Evolutionary conservation across 2,113 vertebrate genomes (phyloP).

Genomic region (Ovibos moschatus): DNA sequence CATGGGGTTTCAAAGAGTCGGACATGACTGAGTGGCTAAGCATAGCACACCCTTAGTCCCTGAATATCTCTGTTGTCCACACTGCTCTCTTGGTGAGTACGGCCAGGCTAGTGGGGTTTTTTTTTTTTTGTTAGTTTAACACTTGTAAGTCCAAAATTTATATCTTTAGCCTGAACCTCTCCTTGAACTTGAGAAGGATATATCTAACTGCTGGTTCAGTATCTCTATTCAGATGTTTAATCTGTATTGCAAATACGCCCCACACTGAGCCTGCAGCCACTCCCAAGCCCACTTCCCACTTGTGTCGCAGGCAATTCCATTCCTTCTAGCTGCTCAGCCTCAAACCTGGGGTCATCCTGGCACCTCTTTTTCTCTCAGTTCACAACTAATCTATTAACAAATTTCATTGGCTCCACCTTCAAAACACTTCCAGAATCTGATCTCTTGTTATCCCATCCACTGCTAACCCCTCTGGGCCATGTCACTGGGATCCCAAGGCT

Average conservation of each 20-base stretch:
- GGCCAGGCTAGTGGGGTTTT: background rate
- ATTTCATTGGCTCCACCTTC: background rate
- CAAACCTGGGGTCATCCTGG: too few relatives aligned
- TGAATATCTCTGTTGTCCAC: background rate
- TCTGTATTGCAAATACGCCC: background rate
- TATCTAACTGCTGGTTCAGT: background rate
- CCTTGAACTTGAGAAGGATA: background rate
- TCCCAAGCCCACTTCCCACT: background rate
- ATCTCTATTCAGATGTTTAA: background rate
- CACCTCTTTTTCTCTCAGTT: background rate
- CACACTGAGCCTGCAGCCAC: background rate
- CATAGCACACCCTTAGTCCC: background rate
- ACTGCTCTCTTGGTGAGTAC: background rate
- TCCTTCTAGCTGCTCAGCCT: background rate
- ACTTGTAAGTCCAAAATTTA: background rate
- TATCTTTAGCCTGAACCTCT: background rate
- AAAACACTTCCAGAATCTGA: background rate
- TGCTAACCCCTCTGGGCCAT: background rate
- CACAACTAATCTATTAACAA: background rate
- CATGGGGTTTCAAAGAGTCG: background rate
- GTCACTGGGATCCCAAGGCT: background rate
- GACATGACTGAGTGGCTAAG: background rate
- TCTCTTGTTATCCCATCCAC: background rate
- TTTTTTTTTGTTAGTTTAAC: background rate
- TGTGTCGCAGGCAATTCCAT: background rate